Conservation (phyloP, 1,140 invertebrate genomes). For the Lasioglossum baleicum region DNA sequence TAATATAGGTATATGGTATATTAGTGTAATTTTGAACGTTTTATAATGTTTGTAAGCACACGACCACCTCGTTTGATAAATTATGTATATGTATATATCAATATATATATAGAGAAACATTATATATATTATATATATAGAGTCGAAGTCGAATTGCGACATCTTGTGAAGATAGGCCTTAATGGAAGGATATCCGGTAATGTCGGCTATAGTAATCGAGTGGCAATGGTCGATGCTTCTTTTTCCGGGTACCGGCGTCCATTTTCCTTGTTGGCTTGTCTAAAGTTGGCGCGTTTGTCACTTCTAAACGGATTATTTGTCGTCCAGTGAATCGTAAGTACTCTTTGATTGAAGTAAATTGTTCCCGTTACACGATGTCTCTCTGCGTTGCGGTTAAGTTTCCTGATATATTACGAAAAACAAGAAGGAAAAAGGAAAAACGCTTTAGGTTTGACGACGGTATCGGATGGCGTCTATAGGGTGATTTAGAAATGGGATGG, state of each 20-base stretch:
- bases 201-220: constrained; percentile 23
- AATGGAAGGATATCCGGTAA: constrained; percentile 36
- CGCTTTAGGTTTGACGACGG: background rate
- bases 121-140: too few relatives aligned
- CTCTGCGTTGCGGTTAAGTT: too few relatives aligned
- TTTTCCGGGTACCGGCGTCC: constrained; percentile 75
- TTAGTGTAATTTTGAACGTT: too few relatives aligned
- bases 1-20: too few relatives aligned
- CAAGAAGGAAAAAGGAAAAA: background rate
- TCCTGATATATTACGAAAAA: background rate
- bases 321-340: constrained; percentile 56
- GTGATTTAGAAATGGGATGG: background rate
- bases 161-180: constrained; percentile 15
- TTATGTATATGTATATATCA: too few relatives aligned
- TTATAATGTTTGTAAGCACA: background rate
- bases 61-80: background rate
- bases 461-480: constrained; percentile 27
- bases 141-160: background rate
- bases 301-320: constrained; percentile 38
- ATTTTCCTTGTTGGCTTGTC: constrained; percentile 68
- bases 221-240: constrained; percentile 60
- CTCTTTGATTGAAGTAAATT: background rate
- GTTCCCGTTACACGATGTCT: background rate
- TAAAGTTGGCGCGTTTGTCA: constrained; percentile 44
- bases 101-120: too few relatives aligned